A percentile compares a stretch with the other conserved stretches of the same genome.
Evolutionary conservation across 2,797 vertebrate genomes (phyloP).

Genomic region (Scomberomorus guttatus): DNA sequence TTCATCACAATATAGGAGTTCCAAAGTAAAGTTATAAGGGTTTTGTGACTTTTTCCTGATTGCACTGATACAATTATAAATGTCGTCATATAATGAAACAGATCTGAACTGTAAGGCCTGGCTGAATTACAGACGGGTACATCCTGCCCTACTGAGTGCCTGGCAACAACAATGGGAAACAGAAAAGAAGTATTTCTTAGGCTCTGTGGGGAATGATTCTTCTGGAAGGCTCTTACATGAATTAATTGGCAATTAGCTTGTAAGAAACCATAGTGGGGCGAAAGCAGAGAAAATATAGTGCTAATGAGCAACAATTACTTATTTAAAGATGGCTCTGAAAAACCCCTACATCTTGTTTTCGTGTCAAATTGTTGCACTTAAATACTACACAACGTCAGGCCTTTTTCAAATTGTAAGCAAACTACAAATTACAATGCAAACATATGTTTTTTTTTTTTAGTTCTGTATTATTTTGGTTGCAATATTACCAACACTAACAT

Average conservation of each 20-base stretch:
- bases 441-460: not conserved
- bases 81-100: constrained; percentile 24
- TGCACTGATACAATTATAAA: constrained; percentile 18
- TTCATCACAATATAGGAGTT: not conserved
- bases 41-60: not conserved
- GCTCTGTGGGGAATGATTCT: constrained; percentile 23
- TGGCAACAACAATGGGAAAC: constrained; percentile 39
- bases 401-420: not conserved
- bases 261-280: constrained; percentile 16
- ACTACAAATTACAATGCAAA: not conserved
- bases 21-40: not conserved
- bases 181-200: not conserved
- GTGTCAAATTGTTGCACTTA: constrained; percentile 9
- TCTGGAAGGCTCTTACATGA: constrained; percentile 68
- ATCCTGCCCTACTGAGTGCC: constrained; percentile 11
- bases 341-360: not conserved
- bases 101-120: constrained; percentile 3
- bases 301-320: constrained; percentile 79
- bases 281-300: constrained; percentile 45
- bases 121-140: constrained; percentile 15
- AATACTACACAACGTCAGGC: not conserved
- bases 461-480: not conserved
- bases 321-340: constrained; percentile 61
- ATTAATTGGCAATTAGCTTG: constrained; percentile 84
- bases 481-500: constrained; percentile 8